phyloP scores from a whole-genome alignment of 2,113 vertebrate species.

The Cynoglossus semilaevis region DNA sequence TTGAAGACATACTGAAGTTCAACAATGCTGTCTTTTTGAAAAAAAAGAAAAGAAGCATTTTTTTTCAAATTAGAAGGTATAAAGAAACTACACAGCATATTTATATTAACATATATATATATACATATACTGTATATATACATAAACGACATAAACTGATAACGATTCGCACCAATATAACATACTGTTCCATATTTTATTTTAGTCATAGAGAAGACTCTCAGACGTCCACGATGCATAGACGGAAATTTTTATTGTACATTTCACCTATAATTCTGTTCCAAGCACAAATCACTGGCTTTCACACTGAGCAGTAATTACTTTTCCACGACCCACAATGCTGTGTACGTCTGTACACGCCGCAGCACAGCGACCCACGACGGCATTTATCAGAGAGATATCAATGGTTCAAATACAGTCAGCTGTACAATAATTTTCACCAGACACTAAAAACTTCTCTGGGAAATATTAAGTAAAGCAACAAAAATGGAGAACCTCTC shows the following conservation, averaged over 20 bases:
- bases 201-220: slow-evolving; percentile 16
- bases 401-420: slow-evolving; percentile 40
- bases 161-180: too few species aligned
- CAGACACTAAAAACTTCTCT: slow-evolving; percentile 32
- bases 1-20: too few species aligned
- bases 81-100: too few species aligned
- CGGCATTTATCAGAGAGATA: slow-evolving; percentile 63
- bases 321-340: slow-evolving; percentile 68
- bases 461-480: slow-evolving; percentile 23
- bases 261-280: slow-evolving; percentile 71
- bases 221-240: slow-evolving; percentile 64
- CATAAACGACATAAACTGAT: too few species aligned
- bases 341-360: slow-evolving; percentile 55
- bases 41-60: too few species aligned
- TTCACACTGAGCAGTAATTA: slow-evolving; percentile 67
- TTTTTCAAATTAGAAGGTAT: too few species aligned
- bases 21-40: too few species aligned
- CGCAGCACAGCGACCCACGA: slow-evolving; percentile 56
- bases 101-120: too few species aligned
- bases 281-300: slow-evolving; percentile 68
- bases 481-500: slow-evolving; percentile 6
- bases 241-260: slow-evolving; percentile 76
- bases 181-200: not conserved
- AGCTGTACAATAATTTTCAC: slow-evolving; percentile 35
- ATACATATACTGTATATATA: too few species aligned